A percentile compares a stretch with the other conserved stretches of the same genome.
These are phyloP conservation scores for Tokudaia tokunoshimensis DNA, from an alignment of 2,797 vertebrate species.

Conservation along the genomic window DNA sequence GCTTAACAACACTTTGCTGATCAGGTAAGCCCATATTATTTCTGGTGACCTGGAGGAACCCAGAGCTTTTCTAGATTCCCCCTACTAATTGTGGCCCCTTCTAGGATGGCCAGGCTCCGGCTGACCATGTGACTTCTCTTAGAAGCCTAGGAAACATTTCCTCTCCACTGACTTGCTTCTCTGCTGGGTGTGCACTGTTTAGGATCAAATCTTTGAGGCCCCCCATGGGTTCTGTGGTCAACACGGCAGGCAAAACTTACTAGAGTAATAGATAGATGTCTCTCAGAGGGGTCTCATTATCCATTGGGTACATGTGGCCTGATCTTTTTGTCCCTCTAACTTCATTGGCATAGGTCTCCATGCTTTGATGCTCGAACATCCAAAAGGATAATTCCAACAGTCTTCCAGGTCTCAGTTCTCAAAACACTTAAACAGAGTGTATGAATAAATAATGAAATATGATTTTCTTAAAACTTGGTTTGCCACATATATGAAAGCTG, in stretches of 20 bases:
- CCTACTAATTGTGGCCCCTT: too few relatives aligned
- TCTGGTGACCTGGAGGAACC: background rate
- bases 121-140: background rate
- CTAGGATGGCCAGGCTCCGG: too few relatives aligned
- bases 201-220: background rate
- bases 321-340: background rate
- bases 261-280: background rate
- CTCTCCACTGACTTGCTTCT: background rate
- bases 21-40: background rate
- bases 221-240: background rate
- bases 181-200: background rate
- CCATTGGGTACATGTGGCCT: too few relatives aligned
- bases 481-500: too few relatives aligned
- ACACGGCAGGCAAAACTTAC: background rate
- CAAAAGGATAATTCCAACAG: background rate
- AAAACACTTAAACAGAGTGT: background rate
- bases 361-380: background rate
- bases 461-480: background rate
- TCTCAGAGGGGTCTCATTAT: too few relatives aligned
- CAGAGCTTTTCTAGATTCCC: background rate
- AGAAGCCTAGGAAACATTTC: background rate
- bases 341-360: background rate
- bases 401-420: background rate
- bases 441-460: background rate
- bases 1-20: background rate